Percentiles rank a stretch among this genome's conserved stretches.
These are phyloP conservation scores for Isoperla grammatica DNA, from an alignment of 2,888 invertebrate species.

Conservation along the genomic window DNA sequence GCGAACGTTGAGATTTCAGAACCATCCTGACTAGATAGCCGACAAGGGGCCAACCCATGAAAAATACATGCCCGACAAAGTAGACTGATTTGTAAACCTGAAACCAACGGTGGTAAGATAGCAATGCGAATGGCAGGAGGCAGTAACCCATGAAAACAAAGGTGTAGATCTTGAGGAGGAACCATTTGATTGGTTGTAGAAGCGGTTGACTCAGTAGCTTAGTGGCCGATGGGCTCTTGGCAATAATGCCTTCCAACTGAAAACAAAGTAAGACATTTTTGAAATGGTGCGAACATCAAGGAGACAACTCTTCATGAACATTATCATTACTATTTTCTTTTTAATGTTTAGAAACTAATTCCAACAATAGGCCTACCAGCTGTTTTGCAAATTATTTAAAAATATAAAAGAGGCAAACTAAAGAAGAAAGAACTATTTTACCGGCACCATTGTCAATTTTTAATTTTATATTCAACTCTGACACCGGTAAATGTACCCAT, in stretches of 20 bases:
- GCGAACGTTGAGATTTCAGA: slow-evolving; percentile 10
- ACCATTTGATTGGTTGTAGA: slow-evolving; percentile 48
- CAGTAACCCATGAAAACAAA: slow-evolving; percentile 81
- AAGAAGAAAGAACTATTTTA: too few species aligned
- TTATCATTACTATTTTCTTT: too few species aligned
- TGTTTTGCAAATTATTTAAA: too few species aligned
- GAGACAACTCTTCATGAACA: background rate
- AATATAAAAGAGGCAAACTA: too few species aligned
- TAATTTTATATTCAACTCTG: too few species aligned
- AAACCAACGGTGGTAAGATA: slow-evolving; percentile 64
- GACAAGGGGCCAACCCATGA: slow-evolving; percentile 58
- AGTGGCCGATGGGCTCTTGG: slow-evolving; percentile 39
- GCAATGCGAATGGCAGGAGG: slow-evolving; percentile 65
- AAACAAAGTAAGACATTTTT: slow-evolving; percentile 24
- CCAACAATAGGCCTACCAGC: too few species aligned
- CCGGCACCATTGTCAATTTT: too few species aligned
- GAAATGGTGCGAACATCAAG: slow-evolving; percentile 6
- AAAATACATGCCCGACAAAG: slow-evolving; percentile 64
- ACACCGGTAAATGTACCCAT: too few species aligned
- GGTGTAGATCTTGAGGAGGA: slow-evolving; percentile 64
- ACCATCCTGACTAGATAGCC: slow-evolving; percentile 40
- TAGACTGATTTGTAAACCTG: slow-evolving; percentile 56
- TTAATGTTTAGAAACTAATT: too few species aligned
- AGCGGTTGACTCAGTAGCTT: slow-evolving; percentile 43
- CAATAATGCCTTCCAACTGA: slow-evolving; percentile 32